These are phyloP conservation scores for Listronotus bonariensis DNA, from an alignment of 1,140 invertebrate genomes.

Conservation along the genomic window DNA sequence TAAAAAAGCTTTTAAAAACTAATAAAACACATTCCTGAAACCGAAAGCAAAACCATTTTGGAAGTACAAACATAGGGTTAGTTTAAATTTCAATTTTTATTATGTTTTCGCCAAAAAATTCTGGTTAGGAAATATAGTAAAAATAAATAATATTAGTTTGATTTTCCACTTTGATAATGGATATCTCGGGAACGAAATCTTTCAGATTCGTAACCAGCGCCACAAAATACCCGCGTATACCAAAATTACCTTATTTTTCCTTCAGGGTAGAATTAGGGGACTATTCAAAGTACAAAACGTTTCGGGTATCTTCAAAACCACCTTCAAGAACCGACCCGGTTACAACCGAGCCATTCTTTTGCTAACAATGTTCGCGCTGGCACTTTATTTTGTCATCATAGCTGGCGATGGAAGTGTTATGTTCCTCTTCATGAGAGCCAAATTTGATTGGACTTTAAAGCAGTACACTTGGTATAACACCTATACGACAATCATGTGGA, in stretches of 20 bases:
- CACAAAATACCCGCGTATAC: too few relatives aligned
- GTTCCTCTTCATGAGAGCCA: constrained; percentile 67
- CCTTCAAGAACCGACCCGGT: constrained; percentile 63
- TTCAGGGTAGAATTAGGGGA: constrained; percentile 55
- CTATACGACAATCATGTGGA: constrained; percentile 56
- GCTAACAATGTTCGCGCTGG: constrained; percentile 62
- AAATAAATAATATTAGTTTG: too few relatives aligned
- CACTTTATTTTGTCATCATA: constrained; percentile 60
- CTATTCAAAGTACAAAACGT: constrained; percentile 64
- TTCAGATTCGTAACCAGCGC: too few relatives aligned
- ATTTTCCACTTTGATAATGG: too few relatives aligned
- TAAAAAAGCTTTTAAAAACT: too few relatives aligned
- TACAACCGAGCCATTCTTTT: constrained; percentile 65
- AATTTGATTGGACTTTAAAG: constrained; percentile 68
- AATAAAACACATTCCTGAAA: too few relatives aligned
- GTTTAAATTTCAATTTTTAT: too few relatives aligned
- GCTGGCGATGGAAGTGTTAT: constrained; percentile 61
- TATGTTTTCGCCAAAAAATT: too few relatives aligned
- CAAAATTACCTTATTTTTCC: constrained; percentile 3
- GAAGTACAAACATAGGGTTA: too few relatives aligned
- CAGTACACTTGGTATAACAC: constrained; percentile 63
- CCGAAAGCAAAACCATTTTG: too few relatives aligned
- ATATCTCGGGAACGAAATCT: too few relatives aligned
- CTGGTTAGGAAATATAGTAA: too few relatives aligned
- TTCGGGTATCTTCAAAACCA: constrained; percentile 64